phyloP scores from a whole-genome alignment of 2,113 vertebrate genomes.

The Cisticola juncidis region DNA sequence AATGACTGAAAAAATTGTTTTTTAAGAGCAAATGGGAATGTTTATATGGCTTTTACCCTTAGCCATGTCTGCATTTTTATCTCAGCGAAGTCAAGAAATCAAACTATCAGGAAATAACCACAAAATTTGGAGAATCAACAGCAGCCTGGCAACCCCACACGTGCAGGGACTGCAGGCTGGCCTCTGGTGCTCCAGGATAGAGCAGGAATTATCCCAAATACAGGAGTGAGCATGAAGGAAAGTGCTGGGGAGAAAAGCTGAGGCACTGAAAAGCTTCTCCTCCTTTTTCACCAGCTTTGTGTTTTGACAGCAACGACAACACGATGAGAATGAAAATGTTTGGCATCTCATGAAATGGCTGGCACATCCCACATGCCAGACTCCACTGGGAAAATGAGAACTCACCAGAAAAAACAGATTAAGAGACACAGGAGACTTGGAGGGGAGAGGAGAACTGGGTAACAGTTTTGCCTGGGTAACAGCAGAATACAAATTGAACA shows the following conservation, averaged over 20 bases:
- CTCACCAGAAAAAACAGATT: neutral
- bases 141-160: neutral
- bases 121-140: neutral
- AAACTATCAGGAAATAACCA: constrained; percentile 18
- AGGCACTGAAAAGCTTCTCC: neutral
- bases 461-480: neutral
- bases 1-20: constrained; percentile 32
- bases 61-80: constrained; percentile 14
- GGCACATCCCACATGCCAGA: constrained; percentile 45
- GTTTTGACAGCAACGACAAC: constrained; percentile 17
- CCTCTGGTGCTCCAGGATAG: neutral
- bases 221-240: neutral
- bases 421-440: neutral
- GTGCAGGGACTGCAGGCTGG: neutral
- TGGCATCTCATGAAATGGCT: constrained; percentile 10
- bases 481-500: constrained; percentile 10
- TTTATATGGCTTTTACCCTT: constrained; percentile 11
- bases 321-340: neutral
- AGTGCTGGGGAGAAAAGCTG: neutral
- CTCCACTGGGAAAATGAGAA: constrained; percentile 24
- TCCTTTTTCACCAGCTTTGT: constrained; percentile 1
- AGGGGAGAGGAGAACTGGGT: neutral
- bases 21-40: constrained; percentile 20
- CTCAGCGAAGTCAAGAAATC: neutral
- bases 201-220: neutral